Percentiles rank a stretch among this genome's conserved stretches.
phyloP scores from a whole-genome alignment of 1,140 invertebrate genomes.

The Aphis craccivora region DNA sequence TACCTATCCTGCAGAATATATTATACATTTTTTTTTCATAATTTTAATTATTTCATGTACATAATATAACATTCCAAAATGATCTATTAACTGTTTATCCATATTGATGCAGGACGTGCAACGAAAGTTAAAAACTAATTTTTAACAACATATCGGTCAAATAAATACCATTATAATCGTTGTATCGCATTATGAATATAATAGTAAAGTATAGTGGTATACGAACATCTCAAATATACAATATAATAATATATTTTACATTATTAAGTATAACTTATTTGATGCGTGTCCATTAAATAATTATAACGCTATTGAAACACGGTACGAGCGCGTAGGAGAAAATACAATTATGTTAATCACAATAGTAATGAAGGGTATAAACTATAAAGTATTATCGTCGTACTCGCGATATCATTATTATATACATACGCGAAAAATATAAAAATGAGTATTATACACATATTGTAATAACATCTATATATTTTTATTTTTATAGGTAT shows the following conservation, averaged over 20 bases:
- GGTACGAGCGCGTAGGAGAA: neutral
- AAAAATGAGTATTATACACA: neutral
- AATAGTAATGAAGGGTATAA: neutral
- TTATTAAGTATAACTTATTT: neutral
- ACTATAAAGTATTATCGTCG: neutral
- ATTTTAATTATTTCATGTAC: neutral
- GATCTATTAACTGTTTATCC: neutral
- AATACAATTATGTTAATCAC: neutral
- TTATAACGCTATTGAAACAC: neutral
- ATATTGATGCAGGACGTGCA: neutral
- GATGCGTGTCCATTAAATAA: neutral
- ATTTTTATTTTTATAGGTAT: neutral
- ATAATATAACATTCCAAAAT: neutral
- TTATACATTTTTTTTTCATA: neutral
- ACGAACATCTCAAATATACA: neutral
- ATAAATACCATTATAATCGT: neutral
- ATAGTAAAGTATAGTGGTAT: no score
- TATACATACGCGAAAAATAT: neutral
- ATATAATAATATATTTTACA: no score
- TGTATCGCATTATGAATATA: neutral
- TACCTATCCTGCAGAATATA: neutral
- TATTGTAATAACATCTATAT: neutral
- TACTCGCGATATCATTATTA: neutral
- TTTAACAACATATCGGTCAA: neutral
- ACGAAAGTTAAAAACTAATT: neutral